Evolutionary conservation across 2,888 invertebrate genomes (phyloP).

Genomic region (Agonopterix alstromeriana): DNA sequence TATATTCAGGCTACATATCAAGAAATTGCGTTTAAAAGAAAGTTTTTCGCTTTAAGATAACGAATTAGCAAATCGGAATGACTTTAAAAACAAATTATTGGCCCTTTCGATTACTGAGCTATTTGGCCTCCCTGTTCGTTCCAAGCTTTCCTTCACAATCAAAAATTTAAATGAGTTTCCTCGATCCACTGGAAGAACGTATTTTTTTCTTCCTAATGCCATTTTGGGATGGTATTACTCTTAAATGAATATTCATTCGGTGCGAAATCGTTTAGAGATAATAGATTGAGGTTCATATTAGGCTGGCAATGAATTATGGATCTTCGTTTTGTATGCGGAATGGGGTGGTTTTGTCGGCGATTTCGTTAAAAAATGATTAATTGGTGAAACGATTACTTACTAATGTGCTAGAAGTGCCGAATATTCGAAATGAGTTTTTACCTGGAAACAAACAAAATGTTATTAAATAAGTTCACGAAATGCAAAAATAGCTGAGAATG

Average conservation of each 20-base stretch:
- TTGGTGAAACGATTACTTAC: constrained; percentile 21
- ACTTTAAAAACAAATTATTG: constrained; percentile 42
- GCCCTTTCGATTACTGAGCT: constrained; percentile 44
- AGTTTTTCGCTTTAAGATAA: neutral
- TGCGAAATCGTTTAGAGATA: constrained; percentile 72
- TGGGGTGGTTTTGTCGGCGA: constrained; percentile 29
- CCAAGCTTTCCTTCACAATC: constrained; percentile 56
- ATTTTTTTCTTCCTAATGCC: constrained; percentile 60
- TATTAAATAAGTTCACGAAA: no score
- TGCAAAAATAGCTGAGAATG: no score
- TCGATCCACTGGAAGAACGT: constrained; percentile 44
- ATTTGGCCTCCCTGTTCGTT: constrained; percentile 36
- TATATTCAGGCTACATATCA: no score
- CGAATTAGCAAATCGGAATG: constrained; percentile 26
- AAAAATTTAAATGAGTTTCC: constrained; percentile 71
- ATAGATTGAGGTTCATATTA: constrained; percentile 70
- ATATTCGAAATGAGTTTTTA: constrained; percentile 13
- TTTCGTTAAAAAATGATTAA: constrained; percentile 38
- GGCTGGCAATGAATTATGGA: constrained; percentile 59
- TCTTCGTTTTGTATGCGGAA: constrained; percentile 50
- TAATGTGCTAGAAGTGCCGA: constrained; percentile 10
- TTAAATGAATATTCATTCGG: constrained; percentile 73
- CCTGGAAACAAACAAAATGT: constrained; percentile 18
- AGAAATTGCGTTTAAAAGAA: no score
- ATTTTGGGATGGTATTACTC: constrained; percentile 66